Conservation (phyloP, 2,113 vertebrate genomes). For the Myotis davidii region DNA sequence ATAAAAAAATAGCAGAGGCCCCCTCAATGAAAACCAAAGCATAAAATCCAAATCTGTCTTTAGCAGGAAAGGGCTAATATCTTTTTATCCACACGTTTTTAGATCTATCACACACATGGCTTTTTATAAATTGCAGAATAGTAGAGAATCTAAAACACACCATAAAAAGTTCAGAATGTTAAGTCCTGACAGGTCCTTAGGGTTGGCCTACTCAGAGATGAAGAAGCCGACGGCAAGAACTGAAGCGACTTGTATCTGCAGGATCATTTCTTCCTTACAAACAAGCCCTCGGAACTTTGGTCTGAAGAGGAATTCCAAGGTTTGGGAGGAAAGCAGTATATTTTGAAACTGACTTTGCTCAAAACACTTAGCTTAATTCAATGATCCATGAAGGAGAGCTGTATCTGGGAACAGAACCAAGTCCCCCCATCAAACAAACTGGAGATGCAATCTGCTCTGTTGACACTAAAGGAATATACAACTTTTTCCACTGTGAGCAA, state of each 20-base stretch:
- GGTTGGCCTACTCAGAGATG: neutral
- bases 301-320: slow-evolving; percentile 62
- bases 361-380: slow-evolving; percentile 72
- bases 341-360: slow-evolving; percentile 73
- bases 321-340: slow-evolving; percentile 52
- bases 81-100: neutral
- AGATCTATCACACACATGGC: neutral
- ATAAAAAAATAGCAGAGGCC: neutral
- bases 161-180: neutral
- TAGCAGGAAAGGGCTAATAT: neutral
- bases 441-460: slow-evolving; percentile 78
- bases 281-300: neutral
- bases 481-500: slow-evolving; percentile 78
- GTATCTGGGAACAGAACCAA: slow-evolving; percentile 80
- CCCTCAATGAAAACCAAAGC: neutral
- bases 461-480: slow-evolving; percentile 80
- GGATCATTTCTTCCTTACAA: neutral
- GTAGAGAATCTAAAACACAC: neutral
- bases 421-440: slow-evolving; percentile 78
- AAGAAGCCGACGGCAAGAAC: neutral
- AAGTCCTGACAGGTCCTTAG: neutral
- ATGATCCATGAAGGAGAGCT: slow-evolving; percentile 79
- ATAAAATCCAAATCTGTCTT: neutral
- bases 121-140: neutral
- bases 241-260: neutral